Percentiles rank a stretch among this genome's conserved stretches.
Conservation (phyloP, 1,140 invertebrate species). For the Drosophila pachea region DNA sequence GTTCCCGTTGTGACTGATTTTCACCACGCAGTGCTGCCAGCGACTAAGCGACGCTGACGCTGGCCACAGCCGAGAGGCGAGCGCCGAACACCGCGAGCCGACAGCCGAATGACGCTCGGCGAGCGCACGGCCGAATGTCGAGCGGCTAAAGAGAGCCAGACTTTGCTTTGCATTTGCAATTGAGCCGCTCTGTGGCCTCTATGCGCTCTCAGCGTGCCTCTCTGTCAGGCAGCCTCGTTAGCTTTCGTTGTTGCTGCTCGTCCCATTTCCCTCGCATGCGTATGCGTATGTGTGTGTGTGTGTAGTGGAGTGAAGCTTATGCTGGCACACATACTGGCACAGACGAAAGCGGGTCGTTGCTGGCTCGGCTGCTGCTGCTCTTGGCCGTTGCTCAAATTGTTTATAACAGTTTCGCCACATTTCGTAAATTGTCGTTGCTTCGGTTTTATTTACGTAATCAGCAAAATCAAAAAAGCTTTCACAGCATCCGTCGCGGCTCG, state of each 20-base stretch:
- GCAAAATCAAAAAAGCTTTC: conserved; percentile 65
- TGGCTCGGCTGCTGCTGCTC: conserved; percentile 28
- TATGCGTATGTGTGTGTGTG: conserved; percentile 12
- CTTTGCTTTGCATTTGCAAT: conserved; percentile 6
- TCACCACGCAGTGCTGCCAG: conserved; percentile 63
- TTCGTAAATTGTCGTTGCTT: conserved; percentile 46
- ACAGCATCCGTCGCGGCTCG: conserved; percentile 43
- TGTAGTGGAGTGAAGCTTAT: conserved; percentile 29
- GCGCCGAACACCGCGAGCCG: background rate
- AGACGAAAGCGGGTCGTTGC: conserved; percentile 26
- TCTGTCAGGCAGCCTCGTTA: conserved; percentile 44
- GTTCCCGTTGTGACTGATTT: conserved; percentile 79
- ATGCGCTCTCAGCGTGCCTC: conserved; percentile 2
- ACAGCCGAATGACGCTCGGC: background rate
- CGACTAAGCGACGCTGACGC: conserved; percentile 33
- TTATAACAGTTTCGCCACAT: conserved; percentile 62
- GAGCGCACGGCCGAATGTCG: no score
- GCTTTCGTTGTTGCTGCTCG: conserved; percentile 28
- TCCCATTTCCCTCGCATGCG: no score
- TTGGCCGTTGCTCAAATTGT: conserved; percentile 61
- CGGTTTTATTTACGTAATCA: conserved; percentile 78
- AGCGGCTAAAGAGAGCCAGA: background rate
- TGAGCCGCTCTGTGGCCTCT: background rate
- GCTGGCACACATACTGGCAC: conserved; percentile 34
- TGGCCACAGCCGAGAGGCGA: background rate